Percentiles rank a stretch among this genome's conserved stretches.
These are phyloP conservation scores for Lagopus leucura DNA, from an alignment of 2,113 vertebrate genomes.

Conservation along the genomic window DNA sequence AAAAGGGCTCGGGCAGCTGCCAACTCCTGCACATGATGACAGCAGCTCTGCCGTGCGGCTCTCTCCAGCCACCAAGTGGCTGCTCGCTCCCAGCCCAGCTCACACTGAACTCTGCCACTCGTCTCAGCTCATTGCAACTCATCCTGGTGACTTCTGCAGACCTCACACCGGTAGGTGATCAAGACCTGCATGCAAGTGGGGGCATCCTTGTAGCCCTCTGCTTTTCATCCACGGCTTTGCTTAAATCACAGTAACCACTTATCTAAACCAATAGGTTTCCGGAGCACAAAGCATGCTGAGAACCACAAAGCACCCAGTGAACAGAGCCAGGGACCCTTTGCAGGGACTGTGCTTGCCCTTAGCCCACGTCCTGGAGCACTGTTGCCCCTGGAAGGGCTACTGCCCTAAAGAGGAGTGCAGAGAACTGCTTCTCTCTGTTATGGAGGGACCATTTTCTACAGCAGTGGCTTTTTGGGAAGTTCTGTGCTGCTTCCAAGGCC, in stretches of 20 bases:
- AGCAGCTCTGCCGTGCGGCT: background rate
- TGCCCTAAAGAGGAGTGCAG: background rate
- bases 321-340: rapidly evolving
- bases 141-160: background rate
- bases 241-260: background rate
- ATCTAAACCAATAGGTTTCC: background rate
- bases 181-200: background rate
- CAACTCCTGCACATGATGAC: background rate
- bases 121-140: background rate
- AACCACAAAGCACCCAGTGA: background rate
- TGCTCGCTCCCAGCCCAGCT: constrained; percentile 2
- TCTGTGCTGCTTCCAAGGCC: background rate
- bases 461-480: background rate
- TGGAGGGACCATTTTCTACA: background rate
- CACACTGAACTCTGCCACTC: background rate
- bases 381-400: background rate
- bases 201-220: too few relatives aligned
- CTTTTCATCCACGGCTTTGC: background rate
- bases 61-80: constrained; percentile 71
- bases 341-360: background rate
- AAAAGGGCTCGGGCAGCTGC: background rate
- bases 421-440: background rate
- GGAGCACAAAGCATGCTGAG: background rate
- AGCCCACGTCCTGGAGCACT: background rate
- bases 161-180: rapidly evolving